These are phyloP conservation scores for Vultur gryphus DNA, from an alignment of 2,797 vertebrate species.

Conservation along the genomic window DNA sequence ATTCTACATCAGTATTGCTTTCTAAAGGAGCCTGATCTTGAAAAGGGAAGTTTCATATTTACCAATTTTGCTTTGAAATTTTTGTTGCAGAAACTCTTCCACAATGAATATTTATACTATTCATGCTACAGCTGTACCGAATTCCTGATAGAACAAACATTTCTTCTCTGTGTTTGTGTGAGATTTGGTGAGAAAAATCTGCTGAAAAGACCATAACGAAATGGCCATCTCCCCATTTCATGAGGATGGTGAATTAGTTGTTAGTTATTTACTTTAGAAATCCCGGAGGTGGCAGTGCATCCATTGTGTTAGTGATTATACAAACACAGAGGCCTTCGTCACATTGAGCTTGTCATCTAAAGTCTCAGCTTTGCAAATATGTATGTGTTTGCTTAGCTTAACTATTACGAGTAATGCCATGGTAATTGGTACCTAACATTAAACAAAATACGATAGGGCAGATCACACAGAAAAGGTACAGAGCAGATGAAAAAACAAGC, in stretches of 20 bases:
- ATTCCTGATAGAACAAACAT: background rate
- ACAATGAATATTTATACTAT: background rate
- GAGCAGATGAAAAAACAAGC: background rate
- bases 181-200: background rate
- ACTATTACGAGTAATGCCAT: background rate
- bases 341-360: background rate
- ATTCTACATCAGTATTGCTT: background rate
- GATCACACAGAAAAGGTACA: background rate
- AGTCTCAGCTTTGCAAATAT: background rate
- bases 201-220: background rate
- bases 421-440: background rate
- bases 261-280: background rate
- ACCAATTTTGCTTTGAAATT: background rate
- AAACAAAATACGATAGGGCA: background rate
- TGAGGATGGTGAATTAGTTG: background rate
- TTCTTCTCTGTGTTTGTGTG: background rate
- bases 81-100: background rate
- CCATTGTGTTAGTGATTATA: background rate
- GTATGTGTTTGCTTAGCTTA: background rate
- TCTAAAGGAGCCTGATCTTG: background rate
- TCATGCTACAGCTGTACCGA: background rate
- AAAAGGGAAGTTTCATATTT: background rate
- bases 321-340: background rate
- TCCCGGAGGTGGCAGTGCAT: accelerated
- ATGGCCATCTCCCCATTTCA: background rate